phyloP scores from a whole-genome alignment of 2,113 vertebrate genomes.

The Coreoperca whiteheadi region DNA sequence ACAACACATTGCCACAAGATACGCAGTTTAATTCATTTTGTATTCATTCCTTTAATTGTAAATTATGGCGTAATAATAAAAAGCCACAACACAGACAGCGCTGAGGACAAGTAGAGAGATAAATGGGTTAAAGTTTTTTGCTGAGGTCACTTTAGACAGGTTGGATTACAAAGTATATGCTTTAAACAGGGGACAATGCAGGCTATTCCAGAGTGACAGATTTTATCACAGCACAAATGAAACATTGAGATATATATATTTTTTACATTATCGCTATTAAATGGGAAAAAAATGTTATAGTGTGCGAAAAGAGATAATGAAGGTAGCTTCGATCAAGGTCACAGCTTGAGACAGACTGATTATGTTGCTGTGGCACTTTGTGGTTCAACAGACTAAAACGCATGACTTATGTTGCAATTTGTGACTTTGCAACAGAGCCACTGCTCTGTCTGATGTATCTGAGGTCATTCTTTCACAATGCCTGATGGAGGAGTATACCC shows the following conservation, averaged over 20 bases:
- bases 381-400: conserved; percentile 56
- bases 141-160: conserved; percentile 23
- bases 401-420: conserved; percentile 72
- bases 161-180: conserved; percentile 26
- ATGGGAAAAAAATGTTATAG: neutral
- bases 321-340: conserved; percentile 62
- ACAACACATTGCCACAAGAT: neutral
- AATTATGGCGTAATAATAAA: conserved; percentile 7
- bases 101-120: neutral
- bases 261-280: conserved; percentile 30
- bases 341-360: conserved; percentile 46
- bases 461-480: conserved; percentile 69
- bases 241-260: conserved; percentile 16
- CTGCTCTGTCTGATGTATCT: conserved; percentile 52
- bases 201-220: conserved; percentile 32
- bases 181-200: conserved; percentile 44
- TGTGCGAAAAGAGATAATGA: conserved; percentile 26
- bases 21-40: neutral
- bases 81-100: conserved; percentile 11
- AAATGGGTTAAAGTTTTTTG: neutral
- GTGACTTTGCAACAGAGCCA: conserved; percentile 69
- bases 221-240: conserved; percentile 35
- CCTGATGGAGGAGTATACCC: conserved; percentile 58
- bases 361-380: conserved; percentile 48
- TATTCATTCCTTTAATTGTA: conserved; percentile 5